phyloP scores from a whole-genome alignment of 2,113 vertebrate genomes.

The Plestiodon gilberti region DNA sequence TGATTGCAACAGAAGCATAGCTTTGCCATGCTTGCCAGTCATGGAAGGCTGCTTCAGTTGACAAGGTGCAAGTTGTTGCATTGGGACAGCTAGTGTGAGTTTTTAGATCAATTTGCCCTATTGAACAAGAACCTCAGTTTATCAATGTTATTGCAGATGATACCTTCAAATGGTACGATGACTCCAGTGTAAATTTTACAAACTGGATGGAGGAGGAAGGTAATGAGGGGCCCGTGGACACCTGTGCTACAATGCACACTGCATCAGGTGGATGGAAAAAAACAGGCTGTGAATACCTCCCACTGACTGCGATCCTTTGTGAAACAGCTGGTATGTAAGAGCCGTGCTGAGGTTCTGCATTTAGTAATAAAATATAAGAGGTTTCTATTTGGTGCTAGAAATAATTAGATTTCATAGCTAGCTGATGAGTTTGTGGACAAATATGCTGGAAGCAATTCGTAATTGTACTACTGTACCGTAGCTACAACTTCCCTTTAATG shows the following conservation, averaged over 20 bases:
- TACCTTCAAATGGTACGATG: conserved; percentile 81
- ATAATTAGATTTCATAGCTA: background rate
- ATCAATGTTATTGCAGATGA: conserved; percentile 71
- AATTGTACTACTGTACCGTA: too few species aligned
- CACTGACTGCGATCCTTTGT: conserved; percentile 82
- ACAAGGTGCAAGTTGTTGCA: background rate
- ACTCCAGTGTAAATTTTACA: conserved; percentile 73
- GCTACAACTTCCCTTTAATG: background rate
- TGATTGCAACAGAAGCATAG: background rate
- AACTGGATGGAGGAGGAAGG: conserved; percentile 79
- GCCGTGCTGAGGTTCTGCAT: too few species aligned
- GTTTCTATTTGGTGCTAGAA: background rate
- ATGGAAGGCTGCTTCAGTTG: background rate
- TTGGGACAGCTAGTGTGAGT: background rate
- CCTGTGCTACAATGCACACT: conserved; percentile 80
- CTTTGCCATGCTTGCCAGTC: background rate
- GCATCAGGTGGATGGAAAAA: conserved; percentile 83
- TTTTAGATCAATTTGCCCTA: background rate
- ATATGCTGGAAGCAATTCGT: background rate
- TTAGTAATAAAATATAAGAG: background rate
- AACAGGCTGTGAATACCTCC: conserved; percentile 77
- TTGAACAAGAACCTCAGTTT: background rate
- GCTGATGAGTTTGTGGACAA: background rate
- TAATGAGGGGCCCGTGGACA: conserved; percentile 71
- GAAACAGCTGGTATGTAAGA: conserved; percentile 81